Conservation (phyloP, 2,888 invertebrate genomes). For the Trichopoda pennipes region DNA sequence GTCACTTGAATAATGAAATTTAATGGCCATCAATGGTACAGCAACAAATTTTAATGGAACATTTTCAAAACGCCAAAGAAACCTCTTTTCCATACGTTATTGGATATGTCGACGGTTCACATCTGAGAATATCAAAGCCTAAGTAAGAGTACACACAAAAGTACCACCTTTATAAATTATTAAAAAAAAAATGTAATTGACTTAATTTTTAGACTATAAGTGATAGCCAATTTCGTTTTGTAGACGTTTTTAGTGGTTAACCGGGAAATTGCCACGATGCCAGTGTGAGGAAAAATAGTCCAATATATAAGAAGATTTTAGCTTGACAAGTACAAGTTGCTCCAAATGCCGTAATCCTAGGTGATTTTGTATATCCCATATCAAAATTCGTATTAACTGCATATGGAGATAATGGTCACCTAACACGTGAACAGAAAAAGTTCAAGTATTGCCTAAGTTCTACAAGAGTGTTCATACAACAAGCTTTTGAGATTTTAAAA, state of each 20-base stretch:
- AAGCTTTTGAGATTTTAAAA: slow-evolving; percentile 21
- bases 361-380: no score
- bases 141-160: not conserved
- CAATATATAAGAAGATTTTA: not conserved
- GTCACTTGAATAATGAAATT: not conserved
- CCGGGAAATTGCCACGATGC: no score
- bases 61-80: slow-evolving; percentile 16
- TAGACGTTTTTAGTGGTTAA: no score
- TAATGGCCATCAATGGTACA: slow-evolving; percentile 7
- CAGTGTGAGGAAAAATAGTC: no score
- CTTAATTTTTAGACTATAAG: no score
- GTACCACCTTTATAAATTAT: no score
- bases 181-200: no score
- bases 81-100: slow-evolving; percentile 31
- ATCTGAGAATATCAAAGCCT: slow-evolving; percentile 24
- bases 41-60: slow-evolving; percentile 21
- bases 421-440: no score
- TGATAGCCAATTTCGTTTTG: no score
- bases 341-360: no score
- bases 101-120: slow-evolving; percentile 32
- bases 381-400: no score
- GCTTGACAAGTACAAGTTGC: not conserved
- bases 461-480: slow-evolving; percentile 6
- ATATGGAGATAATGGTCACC: no score
- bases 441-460: slow-evolving; percentile 37